phyloP scores from a whole-genome alignment of 2,113 vertebrate genomes.

The Phodopus roborovskii region DNA sequence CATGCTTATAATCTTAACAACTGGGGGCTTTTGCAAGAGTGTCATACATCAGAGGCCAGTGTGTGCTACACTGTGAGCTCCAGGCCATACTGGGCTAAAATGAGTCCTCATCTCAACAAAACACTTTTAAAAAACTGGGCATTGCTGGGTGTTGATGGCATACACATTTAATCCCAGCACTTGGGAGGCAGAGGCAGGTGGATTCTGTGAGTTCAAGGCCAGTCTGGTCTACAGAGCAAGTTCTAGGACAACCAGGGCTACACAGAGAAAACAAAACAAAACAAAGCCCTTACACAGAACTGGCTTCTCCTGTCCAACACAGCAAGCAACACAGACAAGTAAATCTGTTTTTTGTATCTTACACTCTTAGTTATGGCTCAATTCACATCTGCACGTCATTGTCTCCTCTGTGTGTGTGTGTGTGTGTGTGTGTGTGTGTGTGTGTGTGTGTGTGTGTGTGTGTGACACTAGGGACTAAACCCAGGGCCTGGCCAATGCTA shows the following conservation, averaged over 20 bases:
- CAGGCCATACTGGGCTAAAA: neutral
- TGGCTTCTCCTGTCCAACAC: slow-evolving; percentile 11
- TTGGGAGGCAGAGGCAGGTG: too few relatives aligned
- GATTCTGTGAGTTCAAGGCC: too few relatives aligned
- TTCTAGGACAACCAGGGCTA: too few relatives aligned
- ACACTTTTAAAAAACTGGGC: neutral
- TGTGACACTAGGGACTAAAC: neutral
- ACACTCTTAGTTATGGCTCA: neutral
- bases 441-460: neutral
- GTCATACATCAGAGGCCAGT: neutral
- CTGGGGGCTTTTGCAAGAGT: neutral
- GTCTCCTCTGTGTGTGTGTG: neutral
- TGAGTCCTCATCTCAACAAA: neutral
- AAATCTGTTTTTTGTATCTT: neutral
- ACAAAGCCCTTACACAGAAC: slow-evolving; percentile 20
- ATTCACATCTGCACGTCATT: neutral
- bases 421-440: neutral
- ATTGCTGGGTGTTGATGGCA: neutral
- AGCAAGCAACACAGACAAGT: slow-evolving; percentile 46
- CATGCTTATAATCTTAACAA: neutral
- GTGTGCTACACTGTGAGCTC: neutral
- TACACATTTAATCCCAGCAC: neutral
- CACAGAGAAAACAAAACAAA: too few relatives aligned
- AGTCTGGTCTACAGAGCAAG: too few relatives aligned
- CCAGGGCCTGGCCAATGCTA: neutral